Conservation (phyloP, 2,888 invertebrate genomes). For the Tromatobia lineatoria region DNA sequence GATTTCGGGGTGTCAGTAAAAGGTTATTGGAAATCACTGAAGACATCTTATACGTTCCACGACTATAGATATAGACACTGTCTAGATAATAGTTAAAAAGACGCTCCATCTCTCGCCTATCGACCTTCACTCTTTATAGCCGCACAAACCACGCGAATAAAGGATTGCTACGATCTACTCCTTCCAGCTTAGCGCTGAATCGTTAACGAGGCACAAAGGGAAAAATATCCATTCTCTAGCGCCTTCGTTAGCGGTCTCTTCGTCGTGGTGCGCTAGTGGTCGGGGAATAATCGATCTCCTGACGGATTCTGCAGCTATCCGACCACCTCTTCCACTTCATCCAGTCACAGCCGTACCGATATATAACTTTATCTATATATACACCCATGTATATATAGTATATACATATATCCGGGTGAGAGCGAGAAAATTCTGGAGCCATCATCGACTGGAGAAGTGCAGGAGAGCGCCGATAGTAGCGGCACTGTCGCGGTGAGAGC, state of each 20-base stretch:
- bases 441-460: constrained; percentile 40
- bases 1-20: constrained; percentile 2
- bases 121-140: constrained; percentile 43
- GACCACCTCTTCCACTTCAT: constrained; percentile 23
- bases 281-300: constrained; percentile 63
- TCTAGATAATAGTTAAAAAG: constrained; percentile 37
- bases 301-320: constrained; percentile 36
- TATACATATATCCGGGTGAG: background rate
- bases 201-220: constrained; percentile 58
- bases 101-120: constrained; percentile 34
- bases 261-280: constrained; percentile 39
- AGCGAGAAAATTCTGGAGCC: constrained; percentile 23
- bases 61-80: background rate
- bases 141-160: constrained; percentile 48
- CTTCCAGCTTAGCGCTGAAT: constrained; percentile 53
- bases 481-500: constrained; percentile 45
- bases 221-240: constrained; percentile 54
- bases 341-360: constrained; percentile 22
- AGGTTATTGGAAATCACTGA: constrained; percentile 27
- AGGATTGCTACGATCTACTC: constrained; percentile 48
- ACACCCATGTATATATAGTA: background rate
- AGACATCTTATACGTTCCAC: background rate
- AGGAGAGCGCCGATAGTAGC: constrained; percentile 40
- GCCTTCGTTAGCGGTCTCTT: constrained; percentile 56
- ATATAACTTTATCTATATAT: background rate